Conservation (phyloP, 2,113 vertebrate species). For the Channa maculata region DNA sequence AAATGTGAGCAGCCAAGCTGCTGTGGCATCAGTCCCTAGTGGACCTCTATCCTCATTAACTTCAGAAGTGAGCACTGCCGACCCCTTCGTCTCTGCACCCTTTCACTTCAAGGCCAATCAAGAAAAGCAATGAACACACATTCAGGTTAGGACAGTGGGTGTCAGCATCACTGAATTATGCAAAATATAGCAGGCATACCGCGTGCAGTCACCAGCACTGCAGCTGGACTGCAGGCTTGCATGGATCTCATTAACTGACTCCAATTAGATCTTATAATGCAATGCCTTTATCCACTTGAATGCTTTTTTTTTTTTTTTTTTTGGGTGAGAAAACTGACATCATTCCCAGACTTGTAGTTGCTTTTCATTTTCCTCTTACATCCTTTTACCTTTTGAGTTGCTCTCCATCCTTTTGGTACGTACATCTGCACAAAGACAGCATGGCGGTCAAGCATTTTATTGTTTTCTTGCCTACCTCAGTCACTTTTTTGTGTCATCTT, state of each 20-base stretch:
- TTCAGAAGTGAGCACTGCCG: constrained; percentile 82
- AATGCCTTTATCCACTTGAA: constrained; percentile 44
- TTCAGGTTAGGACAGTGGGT: neutral
- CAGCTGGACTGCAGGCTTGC: constrained; percentile 67
- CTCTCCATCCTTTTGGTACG: constrained; percentile 36
- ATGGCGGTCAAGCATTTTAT: constrained; percentile 62
- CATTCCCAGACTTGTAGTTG: constrained; percentile 18
- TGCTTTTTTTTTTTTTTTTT: constrained; percentile 3
- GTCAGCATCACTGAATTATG: constrained; percentile 39
- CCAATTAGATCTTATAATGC: constrained; percentile 36
- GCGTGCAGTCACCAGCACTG: constrained; percentile 65
- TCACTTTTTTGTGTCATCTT: constrained; percentile 37
- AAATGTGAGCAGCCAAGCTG: constrained; percentile 81
- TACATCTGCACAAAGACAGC: constrained; percentile 35
- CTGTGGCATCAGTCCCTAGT: constrained; percentile 83
- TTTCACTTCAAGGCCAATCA: constrained; percentile 92
- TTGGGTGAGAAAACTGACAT: constrained; percentile 38
- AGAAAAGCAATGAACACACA: constrained; percentile 87
- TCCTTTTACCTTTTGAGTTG: constrained; percentile 21
- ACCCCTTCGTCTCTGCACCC: constrained; percentile 93
- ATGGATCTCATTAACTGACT: constrained; percentile 55
- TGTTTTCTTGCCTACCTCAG: constrained; percentile 81
- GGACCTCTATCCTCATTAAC: constrained; percentile 87
- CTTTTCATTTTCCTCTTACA: constrained; percentile 15
- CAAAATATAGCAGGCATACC: constrained; percentile 46